Conservation (phyloP, 2,113 vertebrate species). For the Malurus cyaneus region DNA sequence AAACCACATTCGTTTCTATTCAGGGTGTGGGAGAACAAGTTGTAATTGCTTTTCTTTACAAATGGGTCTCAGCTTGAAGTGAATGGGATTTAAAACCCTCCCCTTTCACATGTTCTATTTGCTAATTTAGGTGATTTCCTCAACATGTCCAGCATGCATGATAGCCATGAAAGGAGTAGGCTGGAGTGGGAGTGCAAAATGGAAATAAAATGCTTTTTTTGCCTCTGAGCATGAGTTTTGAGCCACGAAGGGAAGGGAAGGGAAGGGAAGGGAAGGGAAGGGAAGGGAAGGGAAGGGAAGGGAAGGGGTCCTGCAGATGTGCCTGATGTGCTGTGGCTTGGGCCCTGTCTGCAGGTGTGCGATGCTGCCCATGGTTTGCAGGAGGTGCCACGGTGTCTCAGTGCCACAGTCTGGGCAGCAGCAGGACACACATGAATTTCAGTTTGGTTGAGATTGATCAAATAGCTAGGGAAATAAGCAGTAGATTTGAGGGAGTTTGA, state of each 20-base stretch:
- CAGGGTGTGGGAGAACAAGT: not conserved
- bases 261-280: too few relatives aligned
- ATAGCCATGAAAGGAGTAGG: not conserved
- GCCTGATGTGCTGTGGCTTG: too few relatives aligned
- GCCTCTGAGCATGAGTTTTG: not conserved
- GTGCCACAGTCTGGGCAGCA: accelerated
- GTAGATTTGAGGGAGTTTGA: not conserved
- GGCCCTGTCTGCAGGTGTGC: accelerated
- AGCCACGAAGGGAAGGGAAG: not conserved
- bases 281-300: too few relatives aligned
- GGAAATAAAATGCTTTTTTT: not conserved
- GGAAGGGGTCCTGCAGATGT: accelerated
- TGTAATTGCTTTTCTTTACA: not conserved
- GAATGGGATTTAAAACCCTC: not conserved
- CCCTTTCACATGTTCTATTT: not conserved
- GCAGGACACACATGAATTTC: not conserved
- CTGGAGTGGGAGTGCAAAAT: not conserved
- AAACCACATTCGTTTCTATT: not conserved
- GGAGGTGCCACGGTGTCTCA: accelerated
- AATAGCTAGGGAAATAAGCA: not conserved
- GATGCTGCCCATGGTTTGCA: accelerated
- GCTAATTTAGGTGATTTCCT: not conserved
- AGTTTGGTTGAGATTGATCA: not conserved
- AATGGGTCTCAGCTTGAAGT: not conserved
- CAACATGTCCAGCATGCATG: accelerated